Percentiles rank a stretch among this genome's conserved stretches.
Conservation (phyloP, 2,113 vertebrate species). For the Amphilophus citrinellus region DNA sequence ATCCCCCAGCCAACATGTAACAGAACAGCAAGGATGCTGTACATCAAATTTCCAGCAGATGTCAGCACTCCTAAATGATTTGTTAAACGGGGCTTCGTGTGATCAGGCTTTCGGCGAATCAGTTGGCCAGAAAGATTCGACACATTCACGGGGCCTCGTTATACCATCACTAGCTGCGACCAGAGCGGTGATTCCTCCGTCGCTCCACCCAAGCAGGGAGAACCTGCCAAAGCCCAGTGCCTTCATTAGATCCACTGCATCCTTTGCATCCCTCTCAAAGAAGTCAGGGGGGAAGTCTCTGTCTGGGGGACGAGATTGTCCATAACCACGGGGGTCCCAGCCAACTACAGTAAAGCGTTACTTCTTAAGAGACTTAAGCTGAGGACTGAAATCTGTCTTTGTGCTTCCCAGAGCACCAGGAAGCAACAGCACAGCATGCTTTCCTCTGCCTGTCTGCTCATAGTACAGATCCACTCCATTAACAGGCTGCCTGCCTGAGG, state of each 20-base stretch:
- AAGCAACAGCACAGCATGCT: constrained; percentile 87
- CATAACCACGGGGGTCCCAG: constrained; percentile 93
- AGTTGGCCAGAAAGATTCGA: too few species aligned
- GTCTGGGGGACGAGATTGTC: constrained; percentile 88
- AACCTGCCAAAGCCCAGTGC: constrained; percentile 85
- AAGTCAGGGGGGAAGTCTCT: constrained; percentile 91
- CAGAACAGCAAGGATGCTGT: too few species aligned
- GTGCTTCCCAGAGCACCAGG: constrained; percentile 91
- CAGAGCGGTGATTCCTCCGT: constrained; percentile 90
- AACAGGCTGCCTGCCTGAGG: constrained; percentile 81
- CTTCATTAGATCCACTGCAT: constrained; percentile 92
- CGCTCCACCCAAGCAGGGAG: constrained; percentile 94
- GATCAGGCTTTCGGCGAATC: too few species aligned
- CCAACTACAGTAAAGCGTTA: constrained; percentile 87
- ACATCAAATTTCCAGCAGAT: too few species aligned
- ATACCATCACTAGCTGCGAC: constrained; percentile 78
- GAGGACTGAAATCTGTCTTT: constrained; percentile 89
- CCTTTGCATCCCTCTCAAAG: constrained; percentile 92
- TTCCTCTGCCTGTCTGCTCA: constrained; percentile 85
- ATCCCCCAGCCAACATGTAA: too few species aligned
- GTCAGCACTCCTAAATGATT: too few species aligned
- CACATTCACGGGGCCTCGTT: too few species aligned
- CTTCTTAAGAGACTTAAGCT: constrained; percentile 87
- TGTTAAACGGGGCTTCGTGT: too few species aligned
- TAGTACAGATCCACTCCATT: constrained; percentile 90